These are phyloP conservation scores for Cavia aperea DNA, from an alignment of 2,113 vertebrate species.

Conservation along the genomic window DNA sequence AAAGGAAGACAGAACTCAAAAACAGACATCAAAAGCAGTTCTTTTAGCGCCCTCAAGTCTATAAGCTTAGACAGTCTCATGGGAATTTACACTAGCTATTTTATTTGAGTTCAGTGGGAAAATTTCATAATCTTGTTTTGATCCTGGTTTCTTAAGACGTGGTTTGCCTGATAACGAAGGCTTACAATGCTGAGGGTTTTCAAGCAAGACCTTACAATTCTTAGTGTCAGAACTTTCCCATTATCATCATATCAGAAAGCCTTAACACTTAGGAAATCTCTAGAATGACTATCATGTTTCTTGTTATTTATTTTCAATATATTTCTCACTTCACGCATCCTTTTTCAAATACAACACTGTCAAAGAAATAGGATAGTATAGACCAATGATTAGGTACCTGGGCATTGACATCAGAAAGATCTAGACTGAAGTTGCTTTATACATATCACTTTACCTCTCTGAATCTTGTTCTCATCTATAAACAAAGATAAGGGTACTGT, in stretches of 20 bases:
- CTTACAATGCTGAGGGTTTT: background rate
- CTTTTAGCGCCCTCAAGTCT: background rate
- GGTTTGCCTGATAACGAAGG: background rate
- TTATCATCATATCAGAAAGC: slow-evolving; percentile 5
- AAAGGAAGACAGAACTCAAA: background rate
- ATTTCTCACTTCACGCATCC: background rate
- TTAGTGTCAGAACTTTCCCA: background rate
- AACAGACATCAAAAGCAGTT: background rate
- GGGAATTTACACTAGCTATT: background rate
- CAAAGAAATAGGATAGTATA: background rate
- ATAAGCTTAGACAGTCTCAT: background rate
- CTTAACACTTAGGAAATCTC: background rate
- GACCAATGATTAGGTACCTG: too few relatives aligned
- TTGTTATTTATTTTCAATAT: background rate
- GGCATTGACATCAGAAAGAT: background rate
- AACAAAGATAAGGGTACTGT: background rate
- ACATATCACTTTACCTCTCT: background rate
- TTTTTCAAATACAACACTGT: background rate
- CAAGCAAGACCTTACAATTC: background rate
- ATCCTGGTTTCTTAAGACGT: slow-evolving; percentile 34
- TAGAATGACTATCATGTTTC: background rate
- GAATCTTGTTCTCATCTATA: background rate
- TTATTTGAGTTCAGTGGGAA: slow-evolving; percentile 5
- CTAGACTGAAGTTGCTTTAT: background rate
- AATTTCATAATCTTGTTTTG: background rate